These are phyloP conservation scores for Embidobia sp. DNA, from an alignment of 2,888 invertebrate species.

Conservation along the genomic window DNA sequence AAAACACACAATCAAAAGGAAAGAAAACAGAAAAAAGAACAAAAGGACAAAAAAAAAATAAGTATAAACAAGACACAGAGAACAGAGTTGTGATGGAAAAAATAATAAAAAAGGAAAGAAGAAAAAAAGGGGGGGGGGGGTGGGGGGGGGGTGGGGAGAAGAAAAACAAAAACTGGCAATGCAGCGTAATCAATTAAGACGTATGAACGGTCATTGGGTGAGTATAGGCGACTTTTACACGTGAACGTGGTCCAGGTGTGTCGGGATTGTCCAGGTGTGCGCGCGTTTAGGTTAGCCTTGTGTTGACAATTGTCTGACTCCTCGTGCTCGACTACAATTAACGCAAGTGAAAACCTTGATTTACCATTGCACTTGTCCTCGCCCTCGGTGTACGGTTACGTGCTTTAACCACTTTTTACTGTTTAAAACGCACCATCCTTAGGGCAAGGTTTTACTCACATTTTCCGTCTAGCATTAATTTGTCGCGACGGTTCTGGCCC, in stretches of 20 bases:
- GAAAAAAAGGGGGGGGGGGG: too few relatives aligned
- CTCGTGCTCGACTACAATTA: conserved; percentile 2
- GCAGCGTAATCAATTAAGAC: too few relatives aligned
- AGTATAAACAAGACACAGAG: too few relatives aligned
- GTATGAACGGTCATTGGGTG: too few relatives aligned
- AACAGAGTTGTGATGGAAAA: too few relatives aligned
- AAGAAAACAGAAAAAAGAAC: too few relatives aligned
- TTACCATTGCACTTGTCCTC: conserved; percentile 39
- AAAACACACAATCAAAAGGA: too few relatives aligned
- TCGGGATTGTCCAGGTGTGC: not conserved
- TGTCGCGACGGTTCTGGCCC: conserved; percentile 11
- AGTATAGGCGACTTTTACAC: too few relatives aligned
- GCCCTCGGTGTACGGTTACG: conserved; percentile 24
- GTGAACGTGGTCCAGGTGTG: not conserved
- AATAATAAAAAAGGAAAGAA: too few relatives aligned
- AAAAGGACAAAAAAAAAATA: too few relatives aligned
- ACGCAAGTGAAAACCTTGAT: conserved; percentile 36
- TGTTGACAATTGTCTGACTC: conserved; percentile 1
- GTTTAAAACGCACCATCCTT: conserved; percentile 23
- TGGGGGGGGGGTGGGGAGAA: too few relatives aligned
- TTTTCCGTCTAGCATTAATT: conserved; percentile 17
- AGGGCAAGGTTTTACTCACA: conserved; percentile 42
- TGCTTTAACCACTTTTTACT: conserved; percentile 20
- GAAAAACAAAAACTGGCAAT: too few relatives aligned
- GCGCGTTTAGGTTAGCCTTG: conserved; percentile 28